Evolutionary conservation across 2,888 invertebrate species (phyloP), one percentile per base, ranked within the genome.

Genomic region (Oeneis ivallda): DNA sequence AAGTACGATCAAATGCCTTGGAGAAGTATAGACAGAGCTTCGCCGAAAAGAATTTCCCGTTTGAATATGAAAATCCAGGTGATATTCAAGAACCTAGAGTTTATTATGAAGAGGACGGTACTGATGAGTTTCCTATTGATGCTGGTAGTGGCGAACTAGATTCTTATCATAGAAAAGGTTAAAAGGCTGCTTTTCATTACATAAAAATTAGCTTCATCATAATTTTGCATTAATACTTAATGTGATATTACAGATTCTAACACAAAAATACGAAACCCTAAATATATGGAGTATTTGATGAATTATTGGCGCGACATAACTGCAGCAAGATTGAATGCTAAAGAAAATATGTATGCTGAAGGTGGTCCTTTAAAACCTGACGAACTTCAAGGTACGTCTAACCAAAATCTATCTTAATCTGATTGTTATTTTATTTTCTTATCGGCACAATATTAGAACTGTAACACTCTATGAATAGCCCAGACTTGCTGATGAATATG

Each of bases 81-180:
- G 90, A 90, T 17, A 75, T 92, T 50, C 89, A 93, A 8, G 94
- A 94, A 78, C 91, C 89, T 15, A 86, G 94, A 63, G 92, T 93
- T 72, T 94, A 94, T 74, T 86, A 87, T 58, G 93, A 93, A 66
- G 93, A 93, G 76, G 92, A 91, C 45, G 86, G 83, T n/a, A 68
- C 81, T n/a, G 91, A 89, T 49, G 91, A 89, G 59, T 80, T 83
- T 52, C 79, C 85, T 2, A 79, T 86, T 57, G 92, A 92, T 61
- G 72, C 82, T 59, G 92, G 90, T 10, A 92, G 89, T 72, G 91
- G 90, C 2, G 90, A 92, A 72, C 74, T 82, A 26, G 86, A 87
- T 72, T 78, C 84, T 8, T 86, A 81, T 69, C 81, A 83, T 64
- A 63, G 77, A 17, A 88, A 87, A 84, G 89, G 90, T 90, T 82